These are phyloP conservation scores for Laupala kohalensis DNA, from an alignment of 1,140 invertebrate species.

Conservation along the genomic window DNA sequence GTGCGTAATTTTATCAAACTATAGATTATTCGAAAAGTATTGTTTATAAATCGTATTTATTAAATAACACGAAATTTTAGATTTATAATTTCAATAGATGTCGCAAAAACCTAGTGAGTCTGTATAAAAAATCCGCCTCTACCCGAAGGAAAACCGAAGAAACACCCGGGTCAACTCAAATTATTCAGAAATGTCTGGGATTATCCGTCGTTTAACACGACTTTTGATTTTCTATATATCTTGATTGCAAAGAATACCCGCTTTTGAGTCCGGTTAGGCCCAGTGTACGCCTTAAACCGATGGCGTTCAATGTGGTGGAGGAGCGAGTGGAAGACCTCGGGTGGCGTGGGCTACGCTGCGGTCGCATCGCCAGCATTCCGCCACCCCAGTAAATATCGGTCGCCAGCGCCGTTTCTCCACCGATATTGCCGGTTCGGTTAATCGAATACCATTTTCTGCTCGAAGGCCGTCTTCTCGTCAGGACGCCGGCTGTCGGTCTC, in stretches of 20 bases:
- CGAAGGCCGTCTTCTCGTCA: too few species aligned
- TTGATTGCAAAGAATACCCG: neutral
- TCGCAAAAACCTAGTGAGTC: too few species aligned
- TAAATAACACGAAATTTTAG: too few species aligned
- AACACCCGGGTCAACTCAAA: too few species aligned
- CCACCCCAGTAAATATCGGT: neutral
- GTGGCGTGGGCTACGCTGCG: too few species aligned
- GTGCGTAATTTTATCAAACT: too few species aligned
- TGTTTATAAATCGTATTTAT: too few species aligned
- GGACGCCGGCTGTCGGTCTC: too few species aligned
- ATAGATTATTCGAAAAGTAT: too few species aligned
- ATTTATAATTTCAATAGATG: too few species aligned
- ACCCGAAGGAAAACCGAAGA: too few species aligned
- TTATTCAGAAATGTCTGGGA: neutral
- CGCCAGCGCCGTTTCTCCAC: neutral
- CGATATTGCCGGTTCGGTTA: neutral
- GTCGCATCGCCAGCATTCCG: neutral
- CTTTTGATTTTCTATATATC: neutral
- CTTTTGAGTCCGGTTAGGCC: neutral
- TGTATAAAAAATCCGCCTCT: too few species aligned
- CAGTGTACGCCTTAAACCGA: neutral
- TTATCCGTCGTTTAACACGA: neutral
- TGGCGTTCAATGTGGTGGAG: neutral
- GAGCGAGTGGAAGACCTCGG: neutral
- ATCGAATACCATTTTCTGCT: neutral